A percentile compares a stretch with the other conserved stretches of the same genome.
These are phyloP conservation scores for Pimephales promelas DNA, from an alignment of 2,113 vertebrate species.

Conservation along the genomic window DNA sequence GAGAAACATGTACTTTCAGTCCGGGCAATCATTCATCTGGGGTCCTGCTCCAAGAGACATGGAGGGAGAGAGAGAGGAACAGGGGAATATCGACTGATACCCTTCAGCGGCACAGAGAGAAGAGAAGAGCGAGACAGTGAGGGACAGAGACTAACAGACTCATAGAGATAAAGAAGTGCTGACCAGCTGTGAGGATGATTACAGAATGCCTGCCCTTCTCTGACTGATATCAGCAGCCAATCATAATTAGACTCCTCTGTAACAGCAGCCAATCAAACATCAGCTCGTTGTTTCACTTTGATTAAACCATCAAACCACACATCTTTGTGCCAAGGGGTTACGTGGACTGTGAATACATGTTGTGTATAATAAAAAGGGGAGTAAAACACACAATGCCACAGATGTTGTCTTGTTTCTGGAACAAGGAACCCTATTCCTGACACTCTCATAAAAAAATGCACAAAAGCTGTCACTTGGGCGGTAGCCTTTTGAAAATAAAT, in stretches of 20 bases:
- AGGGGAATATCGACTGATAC: conserved; percentile 51
- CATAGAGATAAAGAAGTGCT: conserved; percentile 47
- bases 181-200: conserved; percentile 43
- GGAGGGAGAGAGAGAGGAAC: conserved; percentile 10
- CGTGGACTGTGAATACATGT: conserved; percentile 5
- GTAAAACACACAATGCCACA: background rate
- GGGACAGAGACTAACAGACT: conserved; percentile 39
- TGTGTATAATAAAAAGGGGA: background rate
- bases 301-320: conserved; percentile 23
- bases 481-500: background rate
- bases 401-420: background rate
- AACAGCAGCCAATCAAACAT: conserved; percentile 25
- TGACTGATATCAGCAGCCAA: conserved; percentile 44
- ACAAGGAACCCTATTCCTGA: background rate
- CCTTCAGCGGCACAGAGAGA: conserved; percentile 41
- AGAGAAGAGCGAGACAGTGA: background rate
- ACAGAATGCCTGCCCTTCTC: conserved; percentile 20
- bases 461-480: too few species aligned
- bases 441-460: too few species aligned
- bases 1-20: conserved; percentile 67
- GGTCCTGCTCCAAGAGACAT: conserved; percentile 40
- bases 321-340: background rate
- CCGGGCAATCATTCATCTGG: conserved; percentile 63
- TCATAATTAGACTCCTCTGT: conserved; percentile 24
- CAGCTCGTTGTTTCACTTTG: conserved; percentile 18